Evolutionary conservation across 1,140 invertebrate genomes (phyloP).

Genomic region (Neoseiulus cucumeris): DNA sequence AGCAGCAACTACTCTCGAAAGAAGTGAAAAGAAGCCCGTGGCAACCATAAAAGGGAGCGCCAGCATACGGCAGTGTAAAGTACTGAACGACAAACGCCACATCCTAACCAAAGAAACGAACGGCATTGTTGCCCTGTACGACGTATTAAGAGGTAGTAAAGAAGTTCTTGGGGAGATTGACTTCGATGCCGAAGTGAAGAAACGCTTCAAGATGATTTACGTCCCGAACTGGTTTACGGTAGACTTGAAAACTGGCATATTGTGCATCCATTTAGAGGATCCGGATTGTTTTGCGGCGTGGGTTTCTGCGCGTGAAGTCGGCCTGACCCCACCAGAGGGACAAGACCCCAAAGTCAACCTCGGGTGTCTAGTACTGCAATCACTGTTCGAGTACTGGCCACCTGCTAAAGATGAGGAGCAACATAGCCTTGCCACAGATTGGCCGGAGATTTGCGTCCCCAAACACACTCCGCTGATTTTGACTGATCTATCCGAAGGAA

Average conservation of each 20-base stretch:
- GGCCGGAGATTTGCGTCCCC: constrained; percentile 47
- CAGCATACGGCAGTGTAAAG: constrained; percentile 71
- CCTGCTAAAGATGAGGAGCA: constrained; percentile 26
- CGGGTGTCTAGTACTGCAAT: constrained; percentile 77
- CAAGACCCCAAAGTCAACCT: constrained; percentile 73
- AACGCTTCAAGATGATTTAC: constrained; percentile 74
- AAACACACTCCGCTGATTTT: constrained; percentile 91
- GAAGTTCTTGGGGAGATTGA: constrained; percentile 75
- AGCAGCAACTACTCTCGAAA: constrained; percentile 24
- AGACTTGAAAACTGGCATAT: constrained; percentile 93
- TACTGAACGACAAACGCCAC: constrained; percentile 88
- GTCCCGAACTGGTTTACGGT: constrained; percentile 99
- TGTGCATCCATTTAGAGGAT: constrained; percentile 94
- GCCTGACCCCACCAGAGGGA: constrained; percentile 49
- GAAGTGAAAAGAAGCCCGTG: constrained; percentile 12
- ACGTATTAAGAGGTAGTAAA: constrained; percentile 61
- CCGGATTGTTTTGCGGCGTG: constrained; percentile 93
- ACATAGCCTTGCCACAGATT: constrained; percentile 1
- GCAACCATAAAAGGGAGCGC: constrained; percentile 42
- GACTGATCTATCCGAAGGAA: constrained; percentile 58
- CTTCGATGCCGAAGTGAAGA: constrained; percentile 86
- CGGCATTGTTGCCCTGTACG: constrained; percentile 83
- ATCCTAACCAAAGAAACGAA: constrained; percentile 92
- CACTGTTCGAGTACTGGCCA: constrained; percentile 88
- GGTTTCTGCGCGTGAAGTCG: constrained; percentile 88